Base-by-base conservation (phyloP, 2,113 vertebrate species). In the Bettongia penicillata region DNA sequence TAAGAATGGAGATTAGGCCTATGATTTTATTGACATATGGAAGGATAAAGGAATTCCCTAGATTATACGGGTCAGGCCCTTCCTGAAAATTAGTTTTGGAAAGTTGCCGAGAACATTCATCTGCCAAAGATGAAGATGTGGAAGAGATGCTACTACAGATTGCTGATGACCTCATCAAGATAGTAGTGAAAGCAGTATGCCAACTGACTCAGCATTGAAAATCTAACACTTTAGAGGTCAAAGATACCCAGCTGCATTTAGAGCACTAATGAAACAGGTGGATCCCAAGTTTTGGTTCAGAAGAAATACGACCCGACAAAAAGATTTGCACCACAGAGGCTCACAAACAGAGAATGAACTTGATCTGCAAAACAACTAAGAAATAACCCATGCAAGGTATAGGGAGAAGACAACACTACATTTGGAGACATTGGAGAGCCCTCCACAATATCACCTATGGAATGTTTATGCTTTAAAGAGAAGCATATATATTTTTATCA, bases 261-360 rank as follows among this genome's bases (percentile, higher is more conserved):
- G 37, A 99, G 95, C 99, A 99, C 89, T 99, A 99, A 98, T 99
- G 99, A 99, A 99, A 99, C 98, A 99, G 99, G 99, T 99, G 99
- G 99, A 99, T 99, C 97, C 99, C 99, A n/a, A 99, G 99, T 95
- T 99, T 99, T 92, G 99, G 99, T 90, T 99, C 99, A 31, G 99
- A 99, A 97, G 99, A 99, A 98, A 99, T 99, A 98, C 98, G 99
- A 95, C 99, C 99, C 10, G 99, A 99, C 97, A 99, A 99, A 98
- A 99, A 99, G 98, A 99, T 99, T 47, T 99, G 99, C 98, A 99
- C 99, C 98, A 99, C 99, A 99, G 99, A 99, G 99, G 99, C 99
- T 97, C 99, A 99, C 98, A 99, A 99, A 99, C 99, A 99, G 99
- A 99, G 99, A 98, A 99, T 99, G 99, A 99, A 99, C 95, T 97